Conservation (phyloP, 2,797 vertebrate genomes). For the Enteromius viviparus region DNA sequence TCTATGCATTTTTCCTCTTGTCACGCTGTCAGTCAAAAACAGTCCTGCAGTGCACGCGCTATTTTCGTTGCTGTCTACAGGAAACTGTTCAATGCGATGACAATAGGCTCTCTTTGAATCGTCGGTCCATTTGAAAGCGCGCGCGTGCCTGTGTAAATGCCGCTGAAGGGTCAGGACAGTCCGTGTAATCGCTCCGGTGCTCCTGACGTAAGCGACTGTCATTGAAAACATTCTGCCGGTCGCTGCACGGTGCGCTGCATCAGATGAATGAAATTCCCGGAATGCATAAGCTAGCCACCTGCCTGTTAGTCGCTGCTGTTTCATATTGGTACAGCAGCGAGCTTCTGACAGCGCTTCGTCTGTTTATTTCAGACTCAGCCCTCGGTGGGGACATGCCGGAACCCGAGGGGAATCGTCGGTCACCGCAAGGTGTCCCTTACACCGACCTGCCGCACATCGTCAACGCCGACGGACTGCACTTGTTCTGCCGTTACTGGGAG, state of each 20-base stretch:
- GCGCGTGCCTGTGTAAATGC: slow-evolving; percentile 1
- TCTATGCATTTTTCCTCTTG: not conserved
- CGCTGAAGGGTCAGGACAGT: not conserved
- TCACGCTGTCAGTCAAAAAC: not conserved
- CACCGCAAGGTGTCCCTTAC: slow-evolving; percentile 86
- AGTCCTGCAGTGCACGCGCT: slow-evolving; percentile 21
- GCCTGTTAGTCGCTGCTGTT: slow-evolving; percentile 69
- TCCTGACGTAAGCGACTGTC: slow-evolving; percentile 42
- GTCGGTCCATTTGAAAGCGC: slow-evolving; percentile 2
- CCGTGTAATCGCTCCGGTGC: not conserved
- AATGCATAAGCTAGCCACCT: slow-evolving; percentile 68
- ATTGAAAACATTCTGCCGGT: slow-evolving; percentile 34
- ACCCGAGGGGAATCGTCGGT: slow-evolving; percentile 82
- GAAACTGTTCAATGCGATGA: slow-evolving; percentile 14
- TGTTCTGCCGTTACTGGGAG: slow-evolving; percentile 97
- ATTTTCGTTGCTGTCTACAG: not conserved
- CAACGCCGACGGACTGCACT: slow-evolving; percentile 90
- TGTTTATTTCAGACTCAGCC: slow-evolving; percentile 69
- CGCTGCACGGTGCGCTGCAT: not conserved
- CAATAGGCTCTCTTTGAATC: slow-evolving; percentile 17
- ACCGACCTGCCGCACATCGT: slow-evolving; percentile 85
- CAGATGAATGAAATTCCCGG: slow-evolving; percentile 34
- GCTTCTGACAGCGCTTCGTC: slow-evolving; percentile 65
- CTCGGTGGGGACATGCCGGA: slow-evolving; percentile 82
- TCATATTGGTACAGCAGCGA: slow-evolving; percentile 70